Percentiles rank a stretch among this genome's conserved stretches.
These are phyloP conservation scores for Parochlus steinenii DNA, from an alignment of 2,888 invertebrate genomes.

Conservation along the genomic window DNA sequence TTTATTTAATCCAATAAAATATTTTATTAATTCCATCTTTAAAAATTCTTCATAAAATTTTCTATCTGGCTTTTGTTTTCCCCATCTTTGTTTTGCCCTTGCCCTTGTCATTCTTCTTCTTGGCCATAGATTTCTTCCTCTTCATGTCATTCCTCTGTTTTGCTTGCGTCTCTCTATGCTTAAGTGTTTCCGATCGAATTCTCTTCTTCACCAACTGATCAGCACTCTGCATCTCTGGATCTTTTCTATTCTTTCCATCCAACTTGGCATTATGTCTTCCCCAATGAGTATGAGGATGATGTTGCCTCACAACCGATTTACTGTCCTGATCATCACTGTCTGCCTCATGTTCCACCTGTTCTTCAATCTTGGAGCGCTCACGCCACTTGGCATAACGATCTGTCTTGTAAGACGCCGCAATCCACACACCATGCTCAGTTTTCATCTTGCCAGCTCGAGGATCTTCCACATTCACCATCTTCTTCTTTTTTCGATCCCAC, in stretches of 20 bases:
- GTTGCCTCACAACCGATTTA: constrained; percentile 16
- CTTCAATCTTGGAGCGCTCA: constrained; percentile 41
- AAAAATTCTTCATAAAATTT: no score
- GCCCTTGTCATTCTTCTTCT: constrained; percentile 1
- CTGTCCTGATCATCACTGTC: constrained; percentile 22
- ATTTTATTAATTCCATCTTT: no score
- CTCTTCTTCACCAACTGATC: constrained; percentile 66
- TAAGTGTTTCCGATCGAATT: constrained; percentile 36
- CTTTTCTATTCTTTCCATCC: constrained; percentile 37
- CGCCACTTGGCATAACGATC: constrained; percentile 80
- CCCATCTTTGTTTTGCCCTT: no score
- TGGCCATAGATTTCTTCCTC: neutral
- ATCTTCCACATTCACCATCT: constrained; percentile 55
- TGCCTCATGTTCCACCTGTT: constrained; percentile 24
- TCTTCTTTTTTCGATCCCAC: constrained; percentile 95
- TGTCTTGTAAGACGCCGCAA: constrained; percentile 86
- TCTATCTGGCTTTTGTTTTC: no score
- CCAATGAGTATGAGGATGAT: constrained; percentile 48
- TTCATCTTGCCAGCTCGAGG: constrained; percentile 60
- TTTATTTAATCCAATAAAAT: no score
- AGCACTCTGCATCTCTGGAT: constrained; percentile 49
- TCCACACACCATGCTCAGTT: constrained; percentile 90
- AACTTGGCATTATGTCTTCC: constrained; percentile 61
- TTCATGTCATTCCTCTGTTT: constrained; percentile 6
- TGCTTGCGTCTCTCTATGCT: constrained; percentile 38